Evolutionary conservation across 2,113 vertebrate genomes (phyloP), one percentile per base, ranked within the genome.

Genomic region (Paedocypris sp.): DNA sequence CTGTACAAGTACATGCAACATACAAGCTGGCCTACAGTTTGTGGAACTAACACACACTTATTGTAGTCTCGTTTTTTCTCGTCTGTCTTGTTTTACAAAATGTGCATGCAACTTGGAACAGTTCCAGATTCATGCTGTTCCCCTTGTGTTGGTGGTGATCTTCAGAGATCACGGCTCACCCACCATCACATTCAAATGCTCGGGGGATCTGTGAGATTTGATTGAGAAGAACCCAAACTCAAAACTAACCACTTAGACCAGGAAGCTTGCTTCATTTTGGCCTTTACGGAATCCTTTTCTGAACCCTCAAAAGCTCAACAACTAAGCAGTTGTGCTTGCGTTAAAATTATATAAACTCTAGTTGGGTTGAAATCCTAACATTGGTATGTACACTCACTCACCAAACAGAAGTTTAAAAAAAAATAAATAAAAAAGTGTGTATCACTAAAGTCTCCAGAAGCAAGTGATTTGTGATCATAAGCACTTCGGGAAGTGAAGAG

Each of bases 1-100:
- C 89, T 95, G 91, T 97, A 96, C 93, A 96, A 88, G 85, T 88
- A 92, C 94, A 97, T 98, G 94, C 94, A 94, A 98, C 93, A 93
- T 89, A 96, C 93, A 93, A 92, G 91, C 91, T 87, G 89, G 89
- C 88, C 91, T 95, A 87, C 83, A 77, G 78, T 83, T 92, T 86
- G 89, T 91, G 88, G 87, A 91, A 88, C 91, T 92, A 95, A 93
- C 91, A 93, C 89, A 90, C 75, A 88, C 85, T 79, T 82, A 88
- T 84, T 82, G 91, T 90, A 90, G 88, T 91, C 86, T 88, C 87
- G 86, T 87, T 89, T 85, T 86, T 71, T 70, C 79, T 82, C 77
- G 74, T 66, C 67, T 69, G 58, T 79, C 75, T 85, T 87, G 84
- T 88, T 86, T 85, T 87, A 88, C 79, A 89, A 88, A 92, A 90